phyloP scores from a whole-genome alignment of 2,113 vertebrate species.

The Crotalus helleri region DNA sequence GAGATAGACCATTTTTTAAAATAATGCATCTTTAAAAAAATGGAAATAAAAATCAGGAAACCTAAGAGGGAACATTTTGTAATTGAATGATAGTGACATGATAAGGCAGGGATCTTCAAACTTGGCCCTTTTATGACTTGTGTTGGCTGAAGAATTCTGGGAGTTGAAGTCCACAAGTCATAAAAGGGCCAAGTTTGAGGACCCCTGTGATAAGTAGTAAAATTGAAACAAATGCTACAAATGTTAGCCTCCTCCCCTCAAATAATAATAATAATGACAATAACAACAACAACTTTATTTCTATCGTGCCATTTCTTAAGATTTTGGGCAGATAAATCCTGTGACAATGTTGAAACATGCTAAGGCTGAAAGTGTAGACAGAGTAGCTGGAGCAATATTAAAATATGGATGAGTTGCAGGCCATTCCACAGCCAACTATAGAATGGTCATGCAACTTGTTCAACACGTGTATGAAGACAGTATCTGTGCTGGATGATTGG shows the following conservation, averaged over 20 bases:
- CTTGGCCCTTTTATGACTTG: too few species aligned
- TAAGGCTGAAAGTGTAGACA: background rate
- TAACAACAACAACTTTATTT: background rate
- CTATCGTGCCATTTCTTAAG: background rate
- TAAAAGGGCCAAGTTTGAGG: too few species aligned
- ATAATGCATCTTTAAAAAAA: background rate
- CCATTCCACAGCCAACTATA: background rate
- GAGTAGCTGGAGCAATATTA: background rate
- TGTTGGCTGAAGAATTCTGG: too few species aligned
- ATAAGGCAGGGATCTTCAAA: background rate
- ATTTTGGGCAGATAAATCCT: background rate
- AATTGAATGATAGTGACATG: background rate
- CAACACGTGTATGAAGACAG: background rate
- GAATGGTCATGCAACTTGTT: background rate
- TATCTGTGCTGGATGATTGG: background rate
- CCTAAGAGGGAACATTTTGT: background rate
- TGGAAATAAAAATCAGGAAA: background rate
- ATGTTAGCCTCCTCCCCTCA: background rate
- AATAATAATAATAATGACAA: background rate
- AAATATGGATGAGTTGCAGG: background rate
- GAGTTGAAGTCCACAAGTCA: too few species aligned
- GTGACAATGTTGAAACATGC: background rate
- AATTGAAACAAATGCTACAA: background rate
- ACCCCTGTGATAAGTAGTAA: background rate
- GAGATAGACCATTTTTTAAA: background rate